Base-by-base conservation (phyloP, 2,888 invertebrate genomes). In the Atherix ibis region DNA sequence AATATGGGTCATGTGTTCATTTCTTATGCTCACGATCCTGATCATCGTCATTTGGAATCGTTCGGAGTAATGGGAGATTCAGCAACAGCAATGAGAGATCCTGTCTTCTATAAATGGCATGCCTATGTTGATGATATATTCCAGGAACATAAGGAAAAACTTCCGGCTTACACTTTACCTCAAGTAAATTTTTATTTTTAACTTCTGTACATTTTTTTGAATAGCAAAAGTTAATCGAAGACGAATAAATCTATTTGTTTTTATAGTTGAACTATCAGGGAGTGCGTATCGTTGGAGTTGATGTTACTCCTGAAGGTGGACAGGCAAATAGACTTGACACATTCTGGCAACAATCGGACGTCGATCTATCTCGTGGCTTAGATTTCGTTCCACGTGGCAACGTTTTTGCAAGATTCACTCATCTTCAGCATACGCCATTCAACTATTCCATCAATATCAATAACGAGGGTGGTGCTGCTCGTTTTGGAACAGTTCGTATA, bases 81-180 rank as follows among this genome's bases (percentile, higher is more conserved):
- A 0, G 71, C 82, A 0, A 84, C 84, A 0, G 81, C 85, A 1
- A 85, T 87, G 84, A 66, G 87, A 2, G 88, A 88, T 59, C 85
- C 87, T 0, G 62, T 79, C 13, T 87, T 87, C 66, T 87, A 85
- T 63, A 73, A 81, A 51, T 85, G 80, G 81, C 87, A 88, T 50
- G 69, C 77, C 0, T 78, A 73, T 52, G 65, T 85, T 16, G 81
- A 87, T 47, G 76, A 81, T 44, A 62, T 87, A 18, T 85, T 85
- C 67, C 69, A 72, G 44, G 67, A 73, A 42, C 75, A 76, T 58
- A 87, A 87, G 58, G 64, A 65, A 39, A 73, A 73, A 10, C 61
- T 87, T 17, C 63, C 74, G 0, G 66, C 75, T 3, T 87, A 87
- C 53, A 64, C 62, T 1, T 48, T 50, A 4, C 60, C 66, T 26